These are phyloP conservation scores for Bombus fervidus DNA, from an alignment of 1,140 invertebrate genomes.

Conservation along the genomic window DNA sequence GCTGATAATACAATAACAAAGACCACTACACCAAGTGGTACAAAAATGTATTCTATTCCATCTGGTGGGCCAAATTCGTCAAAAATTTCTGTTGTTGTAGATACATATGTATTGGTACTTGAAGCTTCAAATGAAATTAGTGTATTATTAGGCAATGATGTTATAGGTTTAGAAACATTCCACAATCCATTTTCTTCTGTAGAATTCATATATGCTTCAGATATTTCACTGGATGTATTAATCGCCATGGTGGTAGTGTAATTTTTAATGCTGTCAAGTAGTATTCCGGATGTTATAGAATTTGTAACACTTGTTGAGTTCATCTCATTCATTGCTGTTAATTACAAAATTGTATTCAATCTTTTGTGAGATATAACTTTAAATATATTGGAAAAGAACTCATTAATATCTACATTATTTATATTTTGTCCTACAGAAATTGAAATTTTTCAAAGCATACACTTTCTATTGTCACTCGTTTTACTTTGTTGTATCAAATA, in stretches of 20 bases:
- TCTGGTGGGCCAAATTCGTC: conserved; percentile 80
- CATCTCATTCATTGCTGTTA: conserved; percentile 19
- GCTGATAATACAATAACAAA: conserved; percentile 80
- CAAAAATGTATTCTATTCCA: conserved; percentile 81
- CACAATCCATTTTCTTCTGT: conserved; percentile 55
- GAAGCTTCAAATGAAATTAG: conserved; percentile 52
- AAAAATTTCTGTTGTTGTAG: conserved; percentile 74
- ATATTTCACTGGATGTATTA: conserved; percentile 24
- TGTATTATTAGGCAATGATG: conserved; percentile 49
- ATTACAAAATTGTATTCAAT: not conserved
- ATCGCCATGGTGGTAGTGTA: conserved; percentile 1
- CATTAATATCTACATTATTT: not conserved
- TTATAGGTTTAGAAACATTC: conserved; percentile 56
- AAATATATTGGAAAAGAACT: not conserved
- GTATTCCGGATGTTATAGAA: not conserved
- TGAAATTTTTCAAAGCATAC: not conserved
- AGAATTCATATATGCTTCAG: conserved; percentile 34
- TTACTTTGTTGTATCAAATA: conserved; percentile 5
- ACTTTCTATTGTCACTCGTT: not conserved
- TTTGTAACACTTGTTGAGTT: conserved; percentile 21
- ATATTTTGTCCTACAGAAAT: not conserved
- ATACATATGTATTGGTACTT: conserved; percentile 47
- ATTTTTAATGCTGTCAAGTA: conserved; percentile 14
- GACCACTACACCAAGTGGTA: conserved; percentile 80
- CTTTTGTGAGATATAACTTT: not conserved